A percentile compares a stretch with the other conserved stretches of the same genome.
Conservation (phyloP, 2,888 invertebrate species). For the Phengaris arion region DNA sequence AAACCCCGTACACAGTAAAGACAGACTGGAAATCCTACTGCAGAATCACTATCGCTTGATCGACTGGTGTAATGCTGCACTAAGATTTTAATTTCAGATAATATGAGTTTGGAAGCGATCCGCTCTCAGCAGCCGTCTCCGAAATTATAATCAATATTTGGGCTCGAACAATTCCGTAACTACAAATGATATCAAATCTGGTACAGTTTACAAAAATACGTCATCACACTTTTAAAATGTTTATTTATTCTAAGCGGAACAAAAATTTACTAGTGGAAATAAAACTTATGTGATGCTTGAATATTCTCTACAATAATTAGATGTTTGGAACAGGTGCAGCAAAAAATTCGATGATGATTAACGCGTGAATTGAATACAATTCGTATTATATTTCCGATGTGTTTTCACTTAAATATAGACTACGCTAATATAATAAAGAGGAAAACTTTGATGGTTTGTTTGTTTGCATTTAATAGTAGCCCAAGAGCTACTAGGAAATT, state of each 20-base stretch:
- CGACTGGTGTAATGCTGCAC: background rate
- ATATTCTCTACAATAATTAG: background rate
- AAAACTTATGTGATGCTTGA: background rate
- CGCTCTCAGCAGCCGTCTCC: background rate
- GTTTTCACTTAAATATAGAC: background rate
- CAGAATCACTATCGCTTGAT: background rate
- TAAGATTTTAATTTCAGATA: constrained; percentile 20
- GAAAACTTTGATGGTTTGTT: background rate
- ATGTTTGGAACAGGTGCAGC: background rate
- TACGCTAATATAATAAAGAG: background rate
- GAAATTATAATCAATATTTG: background rate
- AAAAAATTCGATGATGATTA: background rate
- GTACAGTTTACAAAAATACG: background rate
- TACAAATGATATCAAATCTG: background rate
- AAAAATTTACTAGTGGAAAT: background rate
- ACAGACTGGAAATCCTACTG: background rate
- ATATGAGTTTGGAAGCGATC: background rate
- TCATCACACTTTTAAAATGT: too few relatives aligned
- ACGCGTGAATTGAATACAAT: background rate
- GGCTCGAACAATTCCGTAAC: background rate
- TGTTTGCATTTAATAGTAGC: background rate
- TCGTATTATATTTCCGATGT: background rate
- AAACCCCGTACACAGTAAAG: too few relatives aligned
- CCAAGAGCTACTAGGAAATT: too few relatives aligned
- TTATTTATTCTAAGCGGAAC: background rate